phyloP scores from a whole-genome alignment of 92 coral and sea anemone genomes.

The Anthopleura xanthogrammica region DNA sequence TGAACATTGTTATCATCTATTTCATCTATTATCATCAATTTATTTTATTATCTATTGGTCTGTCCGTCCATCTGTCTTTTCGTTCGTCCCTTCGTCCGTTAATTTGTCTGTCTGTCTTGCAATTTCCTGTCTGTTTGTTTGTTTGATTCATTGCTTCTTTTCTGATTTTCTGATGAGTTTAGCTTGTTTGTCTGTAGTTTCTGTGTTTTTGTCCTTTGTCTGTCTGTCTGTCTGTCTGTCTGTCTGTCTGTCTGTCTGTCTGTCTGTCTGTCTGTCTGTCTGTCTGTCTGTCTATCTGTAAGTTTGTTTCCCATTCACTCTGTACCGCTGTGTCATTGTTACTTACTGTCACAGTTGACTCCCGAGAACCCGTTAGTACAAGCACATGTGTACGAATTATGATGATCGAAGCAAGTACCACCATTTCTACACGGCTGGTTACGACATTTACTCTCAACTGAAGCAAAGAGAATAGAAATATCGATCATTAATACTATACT shows the following conservation, averaged over 20 bases:
- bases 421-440: conserved; percentile 97
- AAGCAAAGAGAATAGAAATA: neutral
- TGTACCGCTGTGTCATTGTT: neutral
- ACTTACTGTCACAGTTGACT: conserved; percentile 90
- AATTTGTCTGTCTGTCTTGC: neutral
- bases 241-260: neutral
- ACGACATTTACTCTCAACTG: conserved; percentile 95
- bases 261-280: neutral
- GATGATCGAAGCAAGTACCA: conserved; percentile 86
- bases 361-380: conserved; percentile 95
- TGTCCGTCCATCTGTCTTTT: neutral
- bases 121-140: neutral
- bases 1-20: too few species aligned
- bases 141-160: neutral
- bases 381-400: conserved; percentile 88
- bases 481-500: too few species aligned
- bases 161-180: too few species aligned
- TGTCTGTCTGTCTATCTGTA: neutral
- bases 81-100: neutral
- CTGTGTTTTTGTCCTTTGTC: too few species aligned
- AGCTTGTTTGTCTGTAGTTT: too few species aligned
- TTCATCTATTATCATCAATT: neutral
- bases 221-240: neutral
- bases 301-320: neutral
- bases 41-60: neutral